Evolutionary conservation across 2,797 vertebrate species (phyloP).

Genomic region (Ciconia nigra): DNA sequence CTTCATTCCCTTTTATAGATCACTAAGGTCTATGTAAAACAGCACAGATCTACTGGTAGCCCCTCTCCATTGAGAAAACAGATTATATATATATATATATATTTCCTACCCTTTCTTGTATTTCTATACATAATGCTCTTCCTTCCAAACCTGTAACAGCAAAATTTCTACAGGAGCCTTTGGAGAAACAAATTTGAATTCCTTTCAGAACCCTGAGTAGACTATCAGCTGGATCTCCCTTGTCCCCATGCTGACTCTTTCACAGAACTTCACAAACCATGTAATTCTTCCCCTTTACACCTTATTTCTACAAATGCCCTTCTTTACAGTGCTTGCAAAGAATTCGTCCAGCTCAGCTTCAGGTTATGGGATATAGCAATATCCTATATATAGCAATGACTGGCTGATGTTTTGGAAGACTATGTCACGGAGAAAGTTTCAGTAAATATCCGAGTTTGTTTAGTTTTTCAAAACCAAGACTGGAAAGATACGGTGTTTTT

Average conservation of each 20-base stretch:
- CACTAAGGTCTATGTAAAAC: background rate
- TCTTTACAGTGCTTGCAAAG: background rate
- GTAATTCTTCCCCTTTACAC: background rate
- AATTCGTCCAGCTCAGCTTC: background rate
- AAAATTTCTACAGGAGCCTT: background rate
- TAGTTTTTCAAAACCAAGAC: background rate
- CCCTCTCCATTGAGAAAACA: background rate
- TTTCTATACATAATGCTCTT: background rate
- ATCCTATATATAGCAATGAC: background rate
- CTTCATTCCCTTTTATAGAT: background rate
- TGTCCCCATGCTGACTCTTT: background rate
- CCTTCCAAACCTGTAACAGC: background rate
- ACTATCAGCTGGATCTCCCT: background rate
- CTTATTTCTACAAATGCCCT: background rate
- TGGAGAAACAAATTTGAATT: background rate
- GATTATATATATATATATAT: too few relatives aligned
- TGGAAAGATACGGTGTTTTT: fast-evolving
- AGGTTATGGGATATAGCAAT: background rate
- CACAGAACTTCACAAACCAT: background rate
- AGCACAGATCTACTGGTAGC: background rate
- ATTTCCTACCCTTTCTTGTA: background rate
- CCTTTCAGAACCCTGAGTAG: background rate
- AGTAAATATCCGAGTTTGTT: background rate
- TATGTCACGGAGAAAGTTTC: background rate
- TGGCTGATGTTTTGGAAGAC: background rate